Base-by-base conservation (phyloP, 2,113 vertebrate species). In the Elaphurus davidianus region DNA sequence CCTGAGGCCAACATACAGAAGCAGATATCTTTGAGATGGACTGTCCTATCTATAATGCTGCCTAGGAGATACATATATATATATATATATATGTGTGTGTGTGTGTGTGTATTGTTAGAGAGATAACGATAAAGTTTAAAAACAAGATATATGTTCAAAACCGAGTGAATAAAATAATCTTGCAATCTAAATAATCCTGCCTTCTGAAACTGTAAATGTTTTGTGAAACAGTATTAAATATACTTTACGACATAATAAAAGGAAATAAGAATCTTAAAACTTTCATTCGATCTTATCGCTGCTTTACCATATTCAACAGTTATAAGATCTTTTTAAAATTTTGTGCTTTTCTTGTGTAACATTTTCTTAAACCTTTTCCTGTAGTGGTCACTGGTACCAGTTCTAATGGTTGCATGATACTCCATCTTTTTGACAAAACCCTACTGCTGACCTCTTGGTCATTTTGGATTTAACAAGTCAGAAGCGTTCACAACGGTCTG, bases 91-190 rank as follows among this genome's bases (percentile, higher is more conserved):
- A 3, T 33, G 13, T 62, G 7, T 60, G 13, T 62, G 27, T 60
- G 17, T 71, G 25, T 45, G 13, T 78, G 6, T 28, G 40, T 78
- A 28, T 79, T 94, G 59, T 78, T 91, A 45, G 57, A 86, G n/a
- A 92, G 50, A 62, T 86, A 91, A 84, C 4, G 78, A 43, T 67
- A 71, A 88, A 93, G 84, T 59, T 95, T 94, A 40, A 94, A 96
- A 74, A 64, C 2, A 79, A 88, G 92, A 45, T 33, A 50, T 36
- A 85, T 52, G 57, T 90, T 92, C 5, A 94, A 45, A 91, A 91
- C 60, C 30, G 76, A 88, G 43, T 88, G 50, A 91, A 71, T 94
- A 90, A 87, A 93, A 90, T 43, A 87, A 28, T 67, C 40, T 97
- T 86, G n/a, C 40, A 88, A 92, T 86, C 85, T 89, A 94, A 91